These are phyloP conservation scores for Perithous albicinctus DNA, from an alignment of 2,888 invertebrate genomes.

Conservation along the genomic window DNA sequence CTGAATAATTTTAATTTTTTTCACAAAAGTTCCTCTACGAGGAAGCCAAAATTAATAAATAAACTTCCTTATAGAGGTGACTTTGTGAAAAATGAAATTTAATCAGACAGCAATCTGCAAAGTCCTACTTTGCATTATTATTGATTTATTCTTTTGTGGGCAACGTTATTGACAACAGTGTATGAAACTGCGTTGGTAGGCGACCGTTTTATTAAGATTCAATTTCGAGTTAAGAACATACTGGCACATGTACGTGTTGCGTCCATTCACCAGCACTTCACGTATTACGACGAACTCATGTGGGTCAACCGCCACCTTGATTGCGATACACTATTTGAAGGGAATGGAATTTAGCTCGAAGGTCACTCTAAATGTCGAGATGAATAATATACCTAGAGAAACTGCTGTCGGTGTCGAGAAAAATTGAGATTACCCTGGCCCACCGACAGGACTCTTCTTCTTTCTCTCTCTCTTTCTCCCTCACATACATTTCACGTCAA, in stretches of 20 bases:
- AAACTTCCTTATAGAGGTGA: too few species aligned
- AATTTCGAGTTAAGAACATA: too few species aligned
- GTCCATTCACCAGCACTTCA: not conserved
- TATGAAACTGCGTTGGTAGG: too few species aligned
- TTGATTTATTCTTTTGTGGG: too few species aligned
- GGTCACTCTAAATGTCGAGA: constrained; percentile 30
- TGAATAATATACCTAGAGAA: constrained; percentile 36
- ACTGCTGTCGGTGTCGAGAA: constrained; percentile 10
- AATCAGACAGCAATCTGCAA: too few species aligned
- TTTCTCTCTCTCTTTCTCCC: not conserved
- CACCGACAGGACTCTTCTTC: not conserved
- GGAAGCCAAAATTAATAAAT: too few species aligned
- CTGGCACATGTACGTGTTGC: not conserved
- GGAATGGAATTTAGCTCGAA: constrained; percentile 34
- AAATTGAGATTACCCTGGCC: not conserved
- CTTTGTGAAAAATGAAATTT: too few species aligned
- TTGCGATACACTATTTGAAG: constrained; percentile 25
- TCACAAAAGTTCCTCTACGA: too few species aligned
- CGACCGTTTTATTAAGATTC: too few species aligned
- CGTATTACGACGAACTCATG: not conserved
- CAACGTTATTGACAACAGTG: too few species aligned
- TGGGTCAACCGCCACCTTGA: constrained; percentile 12
- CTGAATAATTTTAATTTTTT: too few species aligned
- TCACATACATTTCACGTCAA: not conserved
- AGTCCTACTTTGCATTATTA: too few species aligned